Base-by-base conservation (phyloP, 1,140 invertebrate species). In the Camponotus pennsylvanicus region DNA sequence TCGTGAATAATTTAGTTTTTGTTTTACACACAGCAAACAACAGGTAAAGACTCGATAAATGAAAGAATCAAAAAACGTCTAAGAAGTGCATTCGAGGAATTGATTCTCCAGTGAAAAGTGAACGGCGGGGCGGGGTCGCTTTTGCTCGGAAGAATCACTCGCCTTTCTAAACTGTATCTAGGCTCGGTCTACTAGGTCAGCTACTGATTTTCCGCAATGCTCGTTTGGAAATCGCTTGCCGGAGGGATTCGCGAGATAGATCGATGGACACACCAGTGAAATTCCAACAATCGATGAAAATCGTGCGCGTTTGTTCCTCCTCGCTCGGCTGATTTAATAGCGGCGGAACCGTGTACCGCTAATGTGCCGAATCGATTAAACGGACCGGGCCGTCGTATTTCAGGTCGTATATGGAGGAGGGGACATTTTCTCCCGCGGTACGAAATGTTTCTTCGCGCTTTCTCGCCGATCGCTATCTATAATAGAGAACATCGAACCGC, bases 101-200 rank as follows among this genome's bases (percentile, higher is more conserved):
- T 86, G 89, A 88, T 93, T 93, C 91, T 91, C 91, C 91, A 89
- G 86, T 91, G 91, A 92, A 93, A 92, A 93, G 93, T 92, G 93
- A 94, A 94, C 91, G 92, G 93, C 66, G 78, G 11, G 55, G 71
- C 67, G 66, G 69, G 78, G 67, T 85, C 85, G 86, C 92, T 93
- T 92, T 91, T 91, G 80, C 88, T 34, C 57, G 64, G 73, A 63
- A 75, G 83, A 83, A 85, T 91, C 88, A 89, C 88, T 93, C 91
- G 92, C 93, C 93, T 94, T 94, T 94, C 93, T 93, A 94, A 93
- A 94, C 69, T 59, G 73, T 78, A 86, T 88, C 86, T 79, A 49
- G 15, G 52, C 32, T 61, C 64, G 52, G 34, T 82, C 76, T 77
- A 82, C 75, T 18, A 34, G 32, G 67, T 64, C 88, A 75, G 11